phyloP scores from a whole-genome alignment of 2,888 invertebrate species.

The Drosophila koepferae region DNA sequence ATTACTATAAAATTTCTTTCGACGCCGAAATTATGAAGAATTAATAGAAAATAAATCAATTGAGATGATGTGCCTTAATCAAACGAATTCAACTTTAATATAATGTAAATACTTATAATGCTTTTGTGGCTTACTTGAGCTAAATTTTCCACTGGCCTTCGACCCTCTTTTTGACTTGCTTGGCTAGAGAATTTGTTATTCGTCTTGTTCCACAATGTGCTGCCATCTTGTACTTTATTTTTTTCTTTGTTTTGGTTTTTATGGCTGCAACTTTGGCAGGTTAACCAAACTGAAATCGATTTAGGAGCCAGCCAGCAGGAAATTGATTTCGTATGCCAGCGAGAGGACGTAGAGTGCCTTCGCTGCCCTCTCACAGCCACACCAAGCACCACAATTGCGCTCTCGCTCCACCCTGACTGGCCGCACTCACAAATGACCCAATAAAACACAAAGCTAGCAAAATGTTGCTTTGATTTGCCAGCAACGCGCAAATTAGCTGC shows the following conservation, averaged over 20 bases:
- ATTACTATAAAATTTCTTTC: too few species aligned
- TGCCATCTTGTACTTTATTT: not conserved
- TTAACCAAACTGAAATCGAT: constrained; percentile 81
- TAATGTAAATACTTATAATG: too few species aligned
- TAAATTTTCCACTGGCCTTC: too few species aligned
- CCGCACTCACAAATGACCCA: constrained; percentile 48
- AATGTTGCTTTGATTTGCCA: constrained; percentile 77
- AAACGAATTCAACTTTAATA: too few species aligned
- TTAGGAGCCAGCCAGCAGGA: constrained; percentile 63
- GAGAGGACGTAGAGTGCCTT: constrained; percentile 2
- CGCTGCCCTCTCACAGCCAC: not conserved
- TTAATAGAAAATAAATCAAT: too few species aligned
- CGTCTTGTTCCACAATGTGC: not conserved
- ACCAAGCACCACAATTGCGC: not conserved
- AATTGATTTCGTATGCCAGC: constrained; percentile 73
- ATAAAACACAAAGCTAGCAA: constrained; percentile 60
- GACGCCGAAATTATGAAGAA: too few species aligned
- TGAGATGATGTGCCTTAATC: too few species aligned
- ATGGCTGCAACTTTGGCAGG: constrained; percentile 72
- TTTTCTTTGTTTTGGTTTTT: constrained; percentile 42
- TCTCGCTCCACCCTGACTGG: not conserved
- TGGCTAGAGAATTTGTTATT: not conserved
- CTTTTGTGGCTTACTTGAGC: too few species aligned
- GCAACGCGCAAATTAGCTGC: constrained; percentile 70
- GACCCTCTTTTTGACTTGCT: not conserved